Conservation (phyloP, 2,888 invertebrate species). For the Melanostoma mellinum region DNA sequence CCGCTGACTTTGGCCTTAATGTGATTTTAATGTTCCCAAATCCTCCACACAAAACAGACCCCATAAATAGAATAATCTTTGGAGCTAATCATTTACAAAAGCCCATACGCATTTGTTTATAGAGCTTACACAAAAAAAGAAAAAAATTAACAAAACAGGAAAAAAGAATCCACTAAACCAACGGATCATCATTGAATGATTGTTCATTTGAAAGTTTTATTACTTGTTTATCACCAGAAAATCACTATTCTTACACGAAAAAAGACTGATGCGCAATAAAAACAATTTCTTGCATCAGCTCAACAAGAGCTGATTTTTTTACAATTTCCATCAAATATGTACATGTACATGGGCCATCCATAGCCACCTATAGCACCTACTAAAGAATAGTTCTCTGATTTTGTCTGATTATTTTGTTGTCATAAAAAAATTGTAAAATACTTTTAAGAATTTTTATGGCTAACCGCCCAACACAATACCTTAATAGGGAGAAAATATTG, state of each 20-base stretch:
- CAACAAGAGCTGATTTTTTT: slow-evolving; percentile 21
- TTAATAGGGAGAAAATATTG: slow-evolving; percentile 60
- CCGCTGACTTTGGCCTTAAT: slow-evolving; percentile 44
- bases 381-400: neutral
- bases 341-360: neutral
- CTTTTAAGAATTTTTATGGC: slow-evolving; percentile 34
- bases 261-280: slow-evolving; percentile 64
- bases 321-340: slow-evolving; percentile 15
- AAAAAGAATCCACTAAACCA: neutral
- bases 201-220: slow-evolving; percentile 51
- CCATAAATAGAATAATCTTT: slow-evolving; percentile 49
- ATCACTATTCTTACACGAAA: slow-evolving; percentile 45
- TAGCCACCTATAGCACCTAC: neutral
- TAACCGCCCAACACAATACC: slow-evolving; percentile 49
- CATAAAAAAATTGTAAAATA: slow-evolving; percentile 14
- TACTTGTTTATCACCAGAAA: slow-evolving; percentile 63
- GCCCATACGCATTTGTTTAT: slow-evolving; percentile 30
- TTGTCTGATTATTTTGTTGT: slow-evolving; percentile 4
- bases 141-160: neutral
- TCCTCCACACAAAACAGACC: slow-evolving; percentile 13
- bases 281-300: slow-evolving; percentile 54
- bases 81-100: slow-evolving; percentile 53
- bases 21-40: slow-evolving; percentile 51
- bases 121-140: neutral
- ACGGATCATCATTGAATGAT: slow-evolving; percentile 16